Conservation (phyloP, 2,113 vertebrate species). For the Misgurnus mizolepis region DNA sequence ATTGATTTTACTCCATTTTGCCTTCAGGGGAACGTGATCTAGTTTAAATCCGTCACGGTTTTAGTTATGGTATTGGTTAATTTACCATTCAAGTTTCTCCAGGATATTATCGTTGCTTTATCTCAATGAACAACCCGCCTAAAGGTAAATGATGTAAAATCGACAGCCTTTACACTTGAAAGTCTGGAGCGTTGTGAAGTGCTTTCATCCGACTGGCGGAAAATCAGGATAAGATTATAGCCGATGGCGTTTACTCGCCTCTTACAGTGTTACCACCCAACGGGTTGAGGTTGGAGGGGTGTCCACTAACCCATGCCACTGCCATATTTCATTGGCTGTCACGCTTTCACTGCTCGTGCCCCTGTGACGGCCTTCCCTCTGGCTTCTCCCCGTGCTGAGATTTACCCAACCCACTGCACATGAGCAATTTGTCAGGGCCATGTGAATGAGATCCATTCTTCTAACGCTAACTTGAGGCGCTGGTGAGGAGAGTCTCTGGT, state of each 20-base stretch:
- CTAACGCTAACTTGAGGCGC: conserved; percentile 11
- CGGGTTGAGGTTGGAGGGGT: conserved; percentile 51
- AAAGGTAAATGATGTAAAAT: conserved; percentile 8
- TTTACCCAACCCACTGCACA: conserved; percentile 47
- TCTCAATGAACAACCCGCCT: neutral
- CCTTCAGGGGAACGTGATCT: conserved; percentile 31
- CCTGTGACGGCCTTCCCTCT: conserved; percentile 29
- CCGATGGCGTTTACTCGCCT: conserved; percentile 50
- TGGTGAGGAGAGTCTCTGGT: neutral
- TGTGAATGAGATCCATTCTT: conserved; percentile 25
- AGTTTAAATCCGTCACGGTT: conserved; percentile 26
- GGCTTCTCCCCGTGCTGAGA: conserved; percentile 38
- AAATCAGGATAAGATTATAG: conserved; percentile 63
- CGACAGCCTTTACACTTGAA: neutral
- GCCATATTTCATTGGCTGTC: conserved; percentile 50
- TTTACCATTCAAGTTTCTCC: neutral
- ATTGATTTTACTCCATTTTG: conserved; percentile 34
- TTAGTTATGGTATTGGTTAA: neutral
- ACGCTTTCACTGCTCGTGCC: conserved; percentile 50
- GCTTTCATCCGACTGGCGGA: conserved; percentile 54
- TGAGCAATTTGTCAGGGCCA: conserved; percentile 41
- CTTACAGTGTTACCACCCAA: conserved; percentile 59
- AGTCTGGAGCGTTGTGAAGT: conserved; percentile 20
- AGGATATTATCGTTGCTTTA: neutral
- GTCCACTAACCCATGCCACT: conserved; percentile 45